Evolutionary conservation across 2,888 invertebrate genomes (phyloP).

Genomic region (Napeogenes inachia): DNA sequence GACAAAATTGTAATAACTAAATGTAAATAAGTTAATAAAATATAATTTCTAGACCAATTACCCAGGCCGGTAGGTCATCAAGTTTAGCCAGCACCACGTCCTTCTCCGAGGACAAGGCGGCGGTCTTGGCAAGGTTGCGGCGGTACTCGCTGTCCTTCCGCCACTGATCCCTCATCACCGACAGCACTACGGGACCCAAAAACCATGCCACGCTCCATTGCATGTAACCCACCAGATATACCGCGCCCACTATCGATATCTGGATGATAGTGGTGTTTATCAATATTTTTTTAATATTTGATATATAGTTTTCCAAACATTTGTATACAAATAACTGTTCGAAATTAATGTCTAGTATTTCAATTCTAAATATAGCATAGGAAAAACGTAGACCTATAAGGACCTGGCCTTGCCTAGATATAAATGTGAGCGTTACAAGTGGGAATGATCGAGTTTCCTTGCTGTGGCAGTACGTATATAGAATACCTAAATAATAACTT

Average conservation of each 20-base stretch:
- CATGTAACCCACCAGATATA: slow-evolving; percentile 90
- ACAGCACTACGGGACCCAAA: slow-evolving; percentile 85
- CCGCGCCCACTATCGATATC: slow-evolving; percentile 83
- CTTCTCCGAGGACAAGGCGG: slow-evolving; percentile 88
- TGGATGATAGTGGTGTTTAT: too few species aligned
- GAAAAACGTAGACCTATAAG: background rate
- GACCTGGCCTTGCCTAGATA: background rate
- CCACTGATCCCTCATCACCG: slow-evolving; percentile 88
- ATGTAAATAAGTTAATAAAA: background rate
- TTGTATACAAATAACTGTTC: background rate
- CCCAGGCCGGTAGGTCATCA: slow-evolving; percentile 96
- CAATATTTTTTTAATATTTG: too few species aligned
- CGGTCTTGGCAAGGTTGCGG: slow-evolving; percentile 85
- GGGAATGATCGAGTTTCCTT: background rate
- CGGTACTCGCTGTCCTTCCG: slow-evolving; percentile 84
- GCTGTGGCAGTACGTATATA: background rate
- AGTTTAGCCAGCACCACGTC: slow-evolving; percentile 90
- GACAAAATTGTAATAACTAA: background rate
- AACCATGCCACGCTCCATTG: slow-evolving; percentile 94
- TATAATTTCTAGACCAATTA: slow-evolving; percentile 42
- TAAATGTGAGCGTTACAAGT: slow-evolving; percentile 9
- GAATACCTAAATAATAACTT: background rate
- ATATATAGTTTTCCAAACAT: background rate
- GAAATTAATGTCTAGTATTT: background rate
- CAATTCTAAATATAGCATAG: background rate